Evolutionary conservation across 2,113 vertebrate species (phyloP).

Genomic region (Labeo catla): DNA sequence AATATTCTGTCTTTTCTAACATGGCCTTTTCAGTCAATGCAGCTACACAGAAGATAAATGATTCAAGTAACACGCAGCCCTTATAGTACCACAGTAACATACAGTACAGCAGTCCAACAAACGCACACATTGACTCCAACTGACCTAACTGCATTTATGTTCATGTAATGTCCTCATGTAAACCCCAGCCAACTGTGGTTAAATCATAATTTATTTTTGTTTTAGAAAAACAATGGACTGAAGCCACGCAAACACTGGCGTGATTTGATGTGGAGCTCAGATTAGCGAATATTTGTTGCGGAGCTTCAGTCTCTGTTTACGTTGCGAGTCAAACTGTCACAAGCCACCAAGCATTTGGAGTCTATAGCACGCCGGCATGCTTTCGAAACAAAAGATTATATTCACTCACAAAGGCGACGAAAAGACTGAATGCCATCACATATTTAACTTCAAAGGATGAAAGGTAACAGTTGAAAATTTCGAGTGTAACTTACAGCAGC

Average conservation of each 20-base stretch:
- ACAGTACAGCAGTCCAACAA: neutral
- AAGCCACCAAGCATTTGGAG: neutral
- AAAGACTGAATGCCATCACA: conserved; percentile 5
- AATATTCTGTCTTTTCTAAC: conserved; percentile 8
- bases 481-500: conserved; percentile 14
- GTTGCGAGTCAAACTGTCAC: conserved; percentile 17
- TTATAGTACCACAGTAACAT: neutral
- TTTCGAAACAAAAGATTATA: neutral
- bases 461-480: conserved; percentile 24
- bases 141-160: neutral
- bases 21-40: neutral
- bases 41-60: neutral
- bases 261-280: conserved; percentile 16
- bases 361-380: neutral
- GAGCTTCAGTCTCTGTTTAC: conserved; percentile 31
- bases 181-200: conserved; percentile 11
- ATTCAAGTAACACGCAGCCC: neutral
- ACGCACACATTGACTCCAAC: neutral
- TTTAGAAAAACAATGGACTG: conserved; percentile 26
- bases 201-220: conserved; percentile 9
- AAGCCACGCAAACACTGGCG: neutral
- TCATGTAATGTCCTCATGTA: neutral
- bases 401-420: neutral
- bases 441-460: conserved; percentile 14
- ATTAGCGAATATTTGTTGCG: conserved; percentile 51